A percentile compares a stretch with the other conserved stretches of the same genome.
These are phyloP conservation scores for Eulemur rubriventer DNA, from an alignment of 2,797 vertebrate species.

Conservation along the genomic window DNA sequence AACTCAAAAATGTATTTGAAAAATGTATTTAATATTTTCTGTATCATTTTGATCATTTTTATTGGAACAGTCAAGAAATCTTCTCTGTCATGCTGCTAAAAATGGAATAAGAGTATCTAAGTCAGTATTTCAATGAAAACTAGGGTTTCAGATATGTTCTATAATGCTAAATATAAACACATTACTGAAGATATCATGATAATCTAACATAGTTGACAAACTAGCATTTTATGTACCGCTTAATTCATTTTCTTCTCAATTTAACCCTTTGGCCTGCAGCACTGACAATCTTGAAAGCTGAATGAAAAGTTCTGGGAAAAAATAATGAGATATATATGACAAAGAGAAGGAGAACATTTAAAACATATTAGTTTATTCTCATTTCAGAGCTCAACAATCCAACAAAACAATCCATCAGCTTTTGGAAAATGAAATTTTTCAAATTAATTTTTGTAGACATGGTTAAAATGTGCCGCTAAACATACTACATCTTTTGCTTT, in stretches of 20 bases:
- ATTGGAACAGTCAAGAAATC: not conserved
- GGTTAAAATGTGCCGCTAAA: not conserved
- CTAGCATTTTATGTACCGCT: conserved; percentile 50
- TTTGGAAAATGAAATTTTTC: not conserved
- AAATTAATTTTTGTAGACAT: not conserved
- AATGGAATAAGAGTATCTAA: not conserved
- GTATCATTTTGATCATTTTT: not conserved
- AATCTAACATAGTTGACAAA: conserved; percentile 70
- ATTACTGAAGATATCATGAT: conserved; percentile 67
- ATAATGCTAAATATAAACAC: conserved; percentile 45
- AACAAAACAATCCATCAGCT: not conserved
- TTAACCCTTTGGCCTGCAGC: conserved; percentile 2
- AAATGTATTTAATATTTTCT: not conserved
- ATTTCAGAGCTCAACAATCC: not conserved
- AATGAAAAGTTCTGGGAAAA: conserved; percentile 12
- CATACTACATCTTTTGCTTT: not conserved
- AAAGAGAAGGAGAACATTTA: not conserved
- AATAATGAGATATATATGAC: not conserved
- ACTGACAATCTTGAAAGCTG: conserved; percentile 52
- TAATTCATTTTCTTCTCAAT: conserved; percentile 41
- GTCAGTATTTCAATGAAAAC: conserved; percentile 61
- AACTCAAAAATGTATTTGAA: not conserved
- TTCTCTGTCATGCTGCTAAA: not conserved
- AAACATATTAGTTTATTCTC: not conserved
- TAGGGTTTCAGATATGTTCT: conserved; percentile 67